Conservation (phyloP, 2,797 vertebrate genomes). For the Acridotheres tristis region DNA sequence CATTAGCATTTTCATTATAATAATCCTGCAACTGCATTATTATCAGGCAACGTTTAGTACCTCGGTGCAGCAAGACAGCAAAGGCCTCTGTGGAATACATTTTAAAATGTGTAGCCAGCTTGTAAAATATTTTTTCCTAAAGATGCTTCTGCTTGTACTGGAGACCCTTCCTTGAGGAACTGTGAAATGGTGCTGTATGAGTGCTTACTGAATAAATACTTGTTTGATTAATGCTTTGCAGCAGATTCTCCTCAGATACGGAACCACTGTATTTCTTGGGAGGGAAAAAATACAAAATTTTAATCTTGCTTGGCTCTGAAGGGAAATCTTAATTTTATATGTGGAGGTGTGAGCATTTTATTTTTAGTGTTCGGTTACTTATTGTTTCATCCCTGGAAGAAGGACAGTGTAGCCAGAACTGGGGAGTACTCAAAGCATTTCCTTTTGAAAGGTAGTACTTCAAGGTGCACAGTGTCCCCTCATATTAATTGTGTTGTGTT, state of each 20-base stretch:
- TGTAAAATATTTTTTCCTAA: neutral
- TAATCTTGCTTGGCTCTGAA: neutral
- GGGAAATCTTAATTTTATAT: neutral
- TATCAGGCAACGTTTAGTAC: neutral
- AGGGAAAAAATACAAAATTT: neutral
- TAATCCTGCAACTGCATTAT: neutral
- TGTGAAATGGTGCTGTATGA: neutral
- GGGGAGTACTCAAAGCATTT: neutral
- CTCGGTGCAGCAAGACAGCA: neutral
- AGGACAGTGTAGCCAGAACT: neutral
- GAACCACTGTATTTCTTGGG: neutral
- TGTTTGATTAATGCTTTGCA: neutral
- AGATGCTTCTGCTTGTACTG: neutral
- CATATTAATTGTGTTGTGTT: neutral
- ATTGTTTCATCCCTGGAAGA: neutral
- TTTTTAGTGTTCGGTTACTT: neutral
- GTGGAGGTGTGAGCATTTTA: neutral
- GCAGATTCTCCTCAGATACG: neutral
- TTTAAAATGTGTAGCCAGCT: conserved; percentile 1
- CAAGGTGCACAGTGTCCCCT: neutral
- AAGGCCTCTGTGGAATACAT: neutral
- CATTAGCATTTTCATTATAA: neutral
- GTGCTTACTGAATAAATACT: neutral
- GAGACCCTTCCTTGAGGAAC: neutral
- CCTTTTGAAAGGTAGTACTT: neutral